Conservation (phyloP, 2,888 invertebrate genomes). For the Caenorhabditis afra region DNA sequence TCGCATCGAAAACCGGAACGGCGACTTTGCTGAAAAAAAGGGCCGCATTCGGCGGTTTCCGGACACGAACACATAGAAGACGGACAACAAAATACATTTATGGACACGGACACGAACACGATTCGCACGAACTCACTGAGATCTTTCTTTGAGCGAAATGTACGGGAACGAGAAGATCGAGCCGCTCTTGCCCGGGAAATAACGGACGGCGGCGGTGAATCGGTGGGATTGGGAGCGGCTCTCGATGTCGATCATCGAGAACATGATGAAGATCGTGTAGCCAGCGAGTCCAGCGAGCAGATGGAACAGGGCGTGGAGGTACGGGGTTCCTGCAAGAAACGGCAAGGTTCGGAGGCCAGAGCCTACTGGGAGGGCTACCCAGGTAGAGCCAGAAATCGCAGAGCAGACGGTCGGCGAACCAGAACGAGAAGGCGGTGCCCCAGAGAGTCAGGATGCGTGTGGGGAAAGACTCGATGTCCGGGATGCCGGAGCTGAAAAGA, state of each 20-base stretch:
- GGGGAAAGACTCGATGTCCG: constrained; percentile 74
- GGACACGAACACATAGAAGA: not conserved
- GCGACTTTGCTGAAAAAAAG: constrained; percentile 37
- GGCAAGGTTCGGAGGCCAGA: not conserved
- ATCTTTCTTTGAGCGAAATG: constrained; percentile 66
- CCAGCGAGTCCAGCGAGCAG: constrained; percentile 75
- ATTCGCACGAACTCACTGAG: constrained; percentile 45
- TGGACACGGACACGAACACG: constrained; percentile 5
- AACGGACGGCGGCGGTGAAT: constrained; percentile 70
- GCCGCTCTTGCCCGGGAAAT: constrained; percentile 70
- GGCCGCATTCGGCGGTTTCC: not conserved
- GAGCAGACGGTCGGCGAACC: constrained; percentile 77
- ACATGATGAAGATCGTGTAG: constrained; percentile 79
- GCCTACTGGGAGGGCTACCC: no score
- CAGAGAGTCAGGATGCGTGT: constrained; percentile 74
- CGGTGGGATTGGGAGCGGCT: constrained; percentile 70
- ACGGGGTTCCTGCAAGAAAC: constrained; percentile 71
- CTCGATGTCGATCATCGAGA: constrained; percentile 77
- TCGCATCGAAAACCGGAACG: constrained; percentile 36
- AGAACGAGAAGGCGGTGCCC: constrained; percentile 74
- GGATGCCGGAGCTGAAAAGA: constrained; percentile 75
- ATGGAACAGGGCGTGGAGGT: constrained; percentile 79
- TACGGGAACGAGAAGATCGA: constrained; percentile 72
- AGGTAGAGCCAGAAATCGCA: constrained; percentile 78
- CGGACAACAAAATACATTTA: constrained; percentile 17